Base-by-base conservation (phyloP, 2,888 invertebrate genomes). In the Caenorhabditis virilis region DNA sequence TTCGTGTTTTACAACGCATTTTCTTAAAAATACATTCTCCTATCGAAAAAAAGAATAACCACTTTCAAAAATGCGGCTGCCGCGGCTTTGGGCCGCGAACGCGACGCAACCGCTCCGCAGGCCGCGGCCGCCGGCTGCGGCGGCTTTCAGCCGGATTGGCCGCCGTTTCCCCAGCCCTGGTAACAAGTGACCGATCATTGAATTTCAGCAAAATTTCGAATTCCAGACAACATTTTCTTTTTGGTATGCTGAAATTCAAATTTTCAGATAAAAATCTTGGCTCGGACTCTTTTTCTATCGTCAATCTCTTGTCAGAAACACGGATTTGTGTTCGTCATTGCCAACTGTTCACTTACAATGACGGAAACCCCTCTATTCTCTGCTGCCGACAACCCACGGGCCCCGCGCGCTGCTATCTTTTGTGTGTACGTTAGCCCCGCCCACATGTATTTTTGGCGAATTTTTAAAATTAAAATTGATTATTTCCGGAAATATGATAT, bases 261-360 rank as follows among this genome's bases (percentile, higher is more conserved):
- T 33, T 16, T 41, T 35, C 30, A 30, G 6, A 16, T 41, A 15
- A 49, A 56, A 56, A 42, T 26, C 38, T 57, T 45, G 63, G 63
- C 63, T 63, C 63, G 58, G 63, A 47, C 48, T 54, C 46, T 18
- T 43, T 39, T 52, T 46, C 43, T 16, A 63, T 58, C 63, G 50
- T 63, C 63, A 63, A 58, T 42, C 63, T 45, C 63, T 63, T 38
- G 63, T 63, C 63, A 38, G 63, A 63, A 63, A 63, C 63, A 63
- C 63, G 63, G 63, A 63, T 63, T 50, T 42, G 50, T 53, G 45
- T 46, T 63, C 63, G 38, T 63, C 63, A 63, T 22, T 35, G 63
- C 63, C 63, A 20, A 20, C 27, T 2, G 9, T 22, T 15, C 22
- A 11, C 20, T 41, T 16, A 6, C 11, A 22, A 7, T 7, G 9